Conservation (phyloP, 1,140 invertebrate species). For the Phymastichus coffea region DNA sequence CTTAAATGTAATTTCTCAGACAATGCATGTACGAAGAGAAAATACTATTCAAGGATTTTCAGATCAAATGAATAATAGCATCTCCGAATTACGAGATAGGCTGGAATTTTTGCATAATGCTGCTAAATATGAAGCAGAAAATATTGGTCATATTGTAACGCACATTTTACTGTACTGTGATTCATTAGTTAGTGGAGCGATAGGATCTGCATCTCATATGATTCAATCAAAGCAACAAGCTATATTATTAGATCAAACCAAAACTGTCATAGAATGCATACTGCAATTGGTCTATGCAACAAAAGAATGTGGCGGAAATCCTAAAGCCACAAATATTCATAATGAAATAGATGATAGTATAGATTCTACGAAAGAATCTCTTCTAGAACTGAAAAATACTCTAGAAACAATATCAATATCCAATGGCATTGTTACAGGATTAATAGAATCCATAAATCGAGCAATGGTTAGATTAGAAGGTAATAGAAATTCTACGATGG, state of each 20-base stretch:
- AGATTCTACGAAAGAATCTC: constrained; percentile 74
- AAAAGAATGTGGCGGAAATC: constrained; percentile 92
- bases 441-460: constrained; percentile 88
- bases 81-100: constrained; percentile 74
- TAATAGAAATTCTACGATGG: constrained; percentile 57
- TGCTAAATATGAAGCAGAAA: constrained; percentile 89
- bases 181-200: constrained; percentile 77
- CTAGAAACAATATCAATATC: constrained; percentile 84
- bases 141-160: constrained; percentile 84
- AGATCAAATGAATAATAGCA: constrained; percentile 74
- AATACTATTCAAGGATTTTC: constrained; percentile 82
- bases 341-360: constrained; percentile 81
- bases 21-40: constrained; percentile 68
- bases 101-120: constrained; percentile 80
- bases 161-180: constrained; percentile 84
- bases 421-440: constrained; percentile 78
- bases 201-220: constrained; percentile 88
- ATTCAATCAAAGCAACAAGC: constrained; percentile 88
- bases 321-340: constrained; percentile 78
- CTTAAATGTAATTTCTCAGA: constrained; percentile 83
- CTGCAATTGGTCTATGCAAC: constrained; percentile 82
- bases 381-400: constrained; percentile 78
- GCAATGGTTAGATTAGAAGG: constrained; percentile 81
- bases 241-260: constrained; percentile 85
- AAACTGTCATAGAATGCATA: constrained; percentile 90